These are phyloP conservation scores for Muricea muricata DNA, from an alignment of 92 coral and sea anemone species.

Conservation along the genomic window DNA sequence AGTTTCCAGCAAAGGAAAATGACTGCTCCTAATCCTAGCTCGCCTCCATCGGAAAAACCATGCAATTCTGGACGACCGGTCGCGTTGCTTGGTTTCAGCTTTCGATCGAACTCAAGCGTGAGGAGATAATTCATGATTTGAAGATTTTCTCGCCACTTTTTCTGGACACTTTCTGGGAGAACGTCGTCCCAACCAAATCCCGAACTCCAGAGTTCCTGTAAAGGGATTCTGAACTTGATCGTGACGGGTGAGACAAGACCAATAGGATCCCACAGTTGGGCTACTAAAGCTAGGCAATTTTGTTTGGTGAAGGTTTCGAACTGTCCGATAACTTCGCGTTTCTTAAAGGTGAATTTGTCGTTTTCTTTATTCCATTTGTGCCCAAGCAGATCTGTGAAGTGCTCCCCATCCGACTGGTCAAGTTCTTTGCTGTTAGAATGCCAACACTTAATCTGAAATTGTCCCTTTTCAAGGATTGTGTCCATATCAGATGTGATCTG, in stretches of 20 bases:
- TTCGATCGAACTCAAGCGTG: constrained; percentile 32
- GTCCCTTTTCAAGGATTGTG: constrained; percentile 26
- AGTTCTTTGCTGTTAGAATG: constrained; percentile 22
- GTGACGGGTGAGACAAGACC: constrained; percentile 45
- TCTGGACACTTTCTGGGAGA: constrained; percentile 19
- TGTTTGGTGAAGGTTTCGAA: background rate
- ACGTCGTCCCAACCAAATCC: constrained; percentile 40
- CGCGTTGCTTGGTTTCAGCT: constrained; percentile 26
- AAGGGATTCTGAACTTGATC: constrained; percentile 27
- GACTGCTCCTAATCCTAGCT: constrained; percentile 15
- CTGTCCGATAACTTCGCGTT: background rate
- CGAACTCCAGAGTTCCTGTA: constrained; percentile 33
- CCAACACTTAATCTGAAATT: constrained; percentile 30
- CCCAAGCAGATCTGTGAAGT: constrained; percentile 38
- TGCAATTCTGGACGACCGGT: constrained; percentile 28
- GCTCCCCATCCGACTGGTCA: constrained; percentile 28
- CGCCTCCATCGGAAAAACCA: constrained; percentile 33
- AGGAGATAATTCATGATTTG: constrained; percentile 15
- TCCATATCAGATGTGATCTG: background rate
- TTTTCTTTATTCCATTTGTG: constrained; percentile 32
- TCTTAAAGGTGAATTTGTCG: constrained; percentile 34
- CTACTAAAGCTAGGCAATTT: constrained; percentile 10
- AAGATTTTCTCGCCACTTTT: constrained; percentile 22
- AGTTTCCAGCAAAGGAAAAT: constrained; percentile 50
- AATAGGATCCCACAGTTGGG: constrained; percentile 42